A percentile compares a stretch with the other conserved stretches of the same genome.
Evolutionary conservation across 1,140 invertebrate species (phyloP).

Genomic region (Lamellibrachia luymesi): DNA sequence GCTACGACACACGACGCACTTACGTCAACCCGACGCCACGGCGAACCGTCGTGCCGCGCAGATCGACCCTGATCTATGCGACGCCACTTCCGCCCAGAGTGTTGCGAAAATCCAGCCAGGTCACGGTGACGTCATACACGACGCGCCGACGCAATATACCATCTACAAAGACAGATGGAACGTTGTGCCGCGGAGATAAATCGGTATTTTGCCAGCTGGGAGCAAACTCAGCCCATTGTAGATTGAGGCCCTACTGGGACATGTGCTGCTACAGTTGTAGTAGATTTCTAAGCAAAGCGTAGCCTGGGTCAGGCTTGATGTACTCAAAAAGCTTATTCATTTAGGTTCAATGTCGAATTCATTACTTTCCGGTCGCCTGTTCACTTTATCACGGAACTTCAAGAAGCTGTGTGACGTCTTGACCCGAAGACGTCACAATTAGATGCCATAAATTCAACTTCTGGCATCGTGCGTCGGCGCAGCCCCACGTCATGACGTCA

Average conservation of each 20-base stretch:
- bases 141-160: not conserved
- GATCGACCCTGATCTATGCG: not conserved
- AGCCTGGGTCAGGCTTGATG: not conserved
- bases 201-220: not conserved
- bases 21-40: not conserved
- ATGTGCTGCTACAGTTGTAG: not conserved
- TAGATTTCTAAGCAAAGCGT: not conserved
- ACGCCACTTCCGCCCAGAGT: not conserved
- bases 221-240: not conserved
- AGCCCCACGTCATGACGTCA: not conserved
- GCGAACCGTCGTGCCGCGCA: not conserved
- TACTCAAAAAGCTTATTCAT: not conserved
- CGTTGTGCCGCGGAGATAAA: not conserved
- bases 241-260: not conserved
- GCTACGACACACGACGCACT: not conserved
- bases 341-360: not conserved
- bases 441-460: not conserved
- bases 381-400: not conserved
- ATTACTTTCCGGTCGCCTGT: not conserved
- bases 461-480: not conserved
- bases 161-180: not conserved
- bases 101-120: not conserved
- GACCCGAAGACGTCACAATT: not conserved
- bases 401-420: not conserved
- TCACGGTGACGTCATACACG: not conserved